Base-by-base conservation (phyloP, 2,797 vertebrate genomes). In the Lerista edwardsae region DNA sequence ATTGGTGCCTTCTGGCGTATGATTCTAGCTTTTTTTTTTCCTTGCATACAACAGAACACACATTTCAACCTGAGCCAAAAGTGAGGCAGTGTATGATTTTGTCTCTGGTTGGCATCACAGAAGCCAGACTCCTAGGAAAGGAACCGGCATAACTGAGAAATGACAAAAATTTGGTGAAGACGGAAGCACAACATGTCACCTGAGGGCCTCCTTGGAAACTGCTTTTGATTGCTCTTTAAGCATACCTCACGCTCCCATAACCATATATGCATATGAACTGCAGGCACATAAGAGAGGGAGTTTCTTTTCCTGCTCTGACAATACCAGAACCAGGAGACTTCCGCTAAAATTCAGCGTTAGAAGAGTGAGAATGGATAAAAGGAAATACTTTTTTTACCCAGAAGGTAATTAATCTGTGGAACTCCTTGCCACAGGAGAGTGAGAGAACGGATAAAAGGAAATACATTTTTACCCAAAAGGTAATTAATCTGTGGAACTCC, bases 131-230 rank as follows among this genome's bases (percentile, higher is more conserved):
- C 36, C 59, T 39, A 55, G 8, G 78, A 34, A 68, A 67, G 29
- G 3, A 21, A 11, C 36, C 31, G 2, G 14, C 31, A 17, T 71
- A 59, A 59, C 36, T 25, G 25, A 14, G 39, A 71, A 69, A n/a
- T 23, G 15, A 15, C 31, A 51, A n/a, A 19, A 51, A 67, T 69
- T 34, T 78, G 34, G 8, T 39, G 2, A 51, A 29, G 14, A n/a
- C 25, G 19, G 21, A 15, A 36, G 10, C 6, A 17, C 34, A 39
- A 69, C 29, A 41, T 29, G 29, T 31, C 14, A 88, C 84, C 7
- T 9, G 0, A 0, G 41, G 79, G 10, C 14, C 0, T 1, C 25
- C 17, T 6, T 25, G 21, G 55, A 9, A 1, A 0, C 47, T n/a
- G 9, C 25, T 0, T 82, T 8, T 23, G 1, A 14, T 44, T 31